Base-by-base conservation (phyloP, 2,113 vertebrate genomes). In the Gallinago undulata region DNA sequence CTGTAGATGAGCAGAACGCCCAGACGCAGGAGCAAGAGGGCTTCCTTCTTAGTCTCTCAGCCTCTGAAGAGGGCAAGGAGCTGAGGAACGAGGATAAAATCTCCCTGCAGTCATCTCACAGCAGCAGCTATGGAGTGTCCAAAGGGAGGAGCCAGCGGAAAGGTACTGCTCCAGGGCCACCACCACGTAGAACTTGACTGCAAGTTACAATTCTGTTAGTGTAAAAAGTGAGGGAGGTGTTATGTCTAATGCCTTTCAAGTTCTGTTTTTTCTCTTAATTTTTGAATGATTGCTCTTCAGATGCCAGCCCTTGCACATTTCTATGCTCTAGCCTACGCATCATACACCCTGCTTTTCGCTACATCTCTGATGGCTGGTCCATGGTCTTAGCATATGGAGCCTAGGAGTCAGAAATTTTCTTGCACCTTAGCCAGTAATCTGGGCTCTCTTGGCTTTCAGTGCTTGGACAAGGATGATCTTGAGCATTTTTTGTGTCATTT, bases 1-100 rank as follows among this genome's bases (percentile, higher is more conserved):
- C 99, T 37, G 99, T 99, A 39, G 99, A 99, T 33, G 99, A 99
- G 93, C 99, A 99, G 98, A 99, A 99, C 0, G 99, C 99, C 50
- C 99, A 99, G 97, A 99, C 99, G 0, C 98, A 99, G 91, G 98
- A 98, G 53, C 98, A 98, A 79, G 97, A 98, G 80, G 97, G 98
- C 7, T 99, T 99, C 72, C 89, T 98, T 23, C 94, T 99, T 14
- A 97, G 96, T 3, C 97, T 98, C 0, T 96, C 98, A 1, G 95
- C 98, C 19, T 91, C 98, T 31, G 98, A 98, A 31, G 98, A 98
- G 51, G 94, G 89, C 57, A 98, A 96, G 63, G 98, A 98, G 35
- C 90, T 90, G 68, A 97, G 95, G 84, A 97, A 95, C 0, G 97
- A 98, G 5, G 96, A 98, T 35, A 98, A 98, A 86, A 77, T 97